Conservation (phyloP, 2,797 vertebrate species). For the Naso thynnoides region DNA sequence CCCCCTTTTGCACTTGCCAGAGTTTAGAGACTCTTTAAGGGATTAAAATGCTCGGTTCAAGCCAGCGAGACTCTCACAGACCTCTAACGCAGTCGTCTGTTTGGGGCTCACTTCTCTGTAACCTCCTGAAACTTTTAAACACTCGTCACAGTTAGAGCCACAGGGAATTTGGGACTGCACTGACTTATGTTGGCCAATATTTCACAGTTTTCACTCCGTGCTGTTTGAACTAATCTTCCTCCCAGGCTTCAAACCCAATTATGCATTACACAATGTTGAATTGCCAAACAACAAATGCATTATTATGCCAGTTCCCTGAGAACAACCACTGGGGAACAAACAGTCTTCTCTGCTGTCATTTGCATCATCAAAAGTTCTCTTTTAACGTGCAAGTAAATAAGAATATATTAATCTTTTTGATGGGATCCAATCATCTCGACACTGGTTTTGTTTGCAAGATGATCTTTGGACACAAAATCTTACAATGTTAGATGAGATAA, state of each 20-base stretch:
- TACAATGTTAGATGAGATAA: neutral
- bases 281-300: constrained; percentile 33
- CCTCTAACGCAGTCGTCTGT: neutral
- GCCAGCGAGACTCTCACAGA: neutral
- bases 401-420: neutral
- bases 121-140: neutral
- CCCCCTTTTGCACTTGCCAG: neutral
- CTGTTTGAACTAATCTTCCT: constrained; percentile 46
- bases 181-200: constrained; percentile 15
- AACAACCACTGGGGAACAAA: constrained; percentile 15
- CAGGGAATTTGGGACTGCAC: constrained; percentile 25
- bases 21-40: neutral
- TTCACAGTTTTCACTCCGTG: constrained; percentile 12
- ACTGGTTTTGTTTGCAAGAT: neutral
- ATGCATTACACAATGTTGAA: constrained; percentile 49
- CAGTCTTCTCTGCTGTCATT: neutral
- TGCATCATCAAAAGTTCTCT: neutral
- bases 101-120: neutral
- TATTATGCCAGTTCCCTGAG: constrained; percentile 24
- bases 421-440: neutral
- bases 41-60: neutral
- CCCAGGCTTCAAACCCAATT: constrained; percentile 49
- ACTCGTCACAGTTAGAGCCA: constrained; percentile 17
- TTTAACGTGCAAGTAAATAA: neutral
- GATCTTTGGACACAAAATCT: neutral